Evolutionary conservation across 2,888 invertebrate species (phyloP).

Genomic region (Aphodius sticticus): DNA sequence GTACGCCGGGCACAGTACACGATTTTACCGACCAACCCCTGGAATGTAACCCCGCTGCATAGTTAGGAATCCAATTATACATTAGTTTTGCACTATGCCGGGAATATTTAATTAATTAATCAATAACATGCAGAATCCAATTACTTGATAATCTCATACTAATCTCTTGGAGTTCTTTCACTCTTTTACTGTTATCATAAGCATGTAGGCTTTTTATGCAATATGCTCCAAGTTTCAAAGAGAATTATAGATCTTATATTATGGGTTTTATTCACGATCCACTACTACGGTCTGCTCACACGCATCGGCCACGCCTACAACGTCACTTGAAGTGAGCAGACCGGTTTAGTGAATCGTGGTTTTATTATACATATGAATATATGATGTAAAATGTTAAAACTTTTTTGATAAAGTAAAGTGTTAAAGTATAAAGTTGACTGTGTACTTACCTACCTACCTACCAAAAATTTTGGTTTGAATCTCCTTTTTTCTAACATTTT

Average conservation of each 20-base stretch:
- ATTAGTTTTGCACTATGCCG: constrained; percentile 21
- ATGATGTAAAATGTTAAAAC: too few relatives aligned
- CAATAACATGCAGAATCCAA: background rate
- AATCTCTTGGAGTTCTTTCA: too few relatives aligned
- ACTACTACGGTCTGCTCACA: too few relatives aligned
- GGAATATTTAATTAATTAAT: constrained; percentile 19
- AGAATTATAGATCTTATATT: too few relatives aligned
- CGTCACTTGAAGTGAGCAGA: too few relatives aligned
- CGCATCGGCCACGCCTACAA: too few relatives aligned
- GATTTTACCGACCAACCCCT: constrained; percentile 10
- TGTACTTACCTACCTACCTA: background rate
- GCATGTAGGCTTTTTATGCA: too few relatives aligned
- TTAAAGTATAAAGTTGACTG: background rate
- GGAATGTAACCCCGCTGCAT: constrained; percentile 11
- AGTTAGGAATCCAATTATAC: constrained; percentile 19
- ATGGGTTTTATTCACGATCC: too few relatives aligned
- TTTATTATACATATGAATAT: too few relatives aligned
- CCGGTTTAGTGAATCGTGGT: too few relatives aligned
- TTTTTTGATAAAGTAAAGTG: background rate
- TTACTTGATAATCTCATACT: background rate
- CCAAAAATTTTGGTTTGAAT: background rate
- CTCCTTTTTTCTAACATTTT: background rate
- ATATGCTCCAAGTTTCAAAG: too few relatives aligned
- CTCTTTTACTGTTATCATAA: too few relatives aligned
- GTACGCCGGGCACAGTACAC: background rate